These are phyloP conservation scores for Harpalus rubripes DNA, from an alignment of 2,888 invertebrate genomes.

Conservation along the genomic window DNA sequence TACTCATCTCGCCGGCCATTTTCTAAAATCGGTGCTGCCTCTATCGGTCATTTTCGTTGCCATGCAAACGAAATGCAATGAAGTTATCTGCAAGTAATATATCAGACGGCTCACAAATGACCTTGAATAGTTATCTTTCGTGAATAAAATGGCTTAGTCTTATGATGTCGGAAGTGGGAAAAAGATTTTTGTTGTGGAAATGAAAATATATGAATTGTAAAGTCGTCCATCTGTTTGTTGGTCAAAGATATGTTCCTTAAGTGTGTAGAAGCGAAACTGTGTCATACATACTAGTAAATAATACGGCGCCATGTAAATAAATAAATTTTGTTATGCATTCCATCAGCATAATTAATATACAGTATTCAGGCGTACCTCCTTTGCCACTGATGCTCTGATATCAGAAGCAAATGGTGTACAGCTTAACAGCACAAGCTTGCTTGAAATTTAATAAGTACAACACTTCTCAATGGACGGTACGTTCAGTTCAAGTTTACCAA, in stretches of 20 bases:
- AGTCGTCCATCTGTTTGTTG: slow-evolving; percentile 19
- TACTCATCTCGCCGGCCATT: too few species aligned
- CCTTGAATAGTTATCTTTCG: too few species aligned
- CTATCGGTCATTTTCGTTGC: too few species aligned
- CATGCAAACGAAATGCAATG: too few species aligned
- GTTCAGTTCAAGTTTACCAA: slow-evolving; percentile 32
- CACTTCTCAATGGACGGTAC: slow-evolving; percentile 54
- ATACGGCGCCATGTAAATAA: slow-evolving; percentile 66
- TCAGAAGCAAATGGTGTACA: background rate
- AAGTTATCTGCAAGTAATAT: too few species aligned
- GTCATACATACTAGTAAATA: slow-evolving; percentile 65
- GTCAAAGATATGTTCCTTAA: slow-evolving; percentile 64
- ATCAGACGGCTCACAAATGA: too few species aligned
- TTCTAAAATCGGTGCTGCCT: too few species aligned
- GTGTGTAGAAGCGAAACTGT: slow-evolving; percentile 63
- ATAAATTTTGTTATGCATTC: slow-evolving; percentile 44
- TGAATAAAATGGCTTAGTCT: too few species aligned
- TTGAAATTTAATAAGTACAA: slow-evolving; percentile 65
- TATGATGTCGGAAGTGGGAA: too few species aligned
- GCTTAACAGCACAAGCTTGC: slow-evolving; percentile 60
- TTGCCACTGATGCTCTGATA: background rate
- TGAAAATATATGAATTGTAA: background rate
- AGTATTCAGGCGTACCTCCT: background rate
- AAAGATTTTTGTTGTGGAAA: background rate
- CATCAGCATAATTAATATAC: slow-evolving; percentile 34